Evolutionary conservation across 1,140 invertebrate genomes (phyloP).

Genomic region (Aleiodes sp.): DNA sequence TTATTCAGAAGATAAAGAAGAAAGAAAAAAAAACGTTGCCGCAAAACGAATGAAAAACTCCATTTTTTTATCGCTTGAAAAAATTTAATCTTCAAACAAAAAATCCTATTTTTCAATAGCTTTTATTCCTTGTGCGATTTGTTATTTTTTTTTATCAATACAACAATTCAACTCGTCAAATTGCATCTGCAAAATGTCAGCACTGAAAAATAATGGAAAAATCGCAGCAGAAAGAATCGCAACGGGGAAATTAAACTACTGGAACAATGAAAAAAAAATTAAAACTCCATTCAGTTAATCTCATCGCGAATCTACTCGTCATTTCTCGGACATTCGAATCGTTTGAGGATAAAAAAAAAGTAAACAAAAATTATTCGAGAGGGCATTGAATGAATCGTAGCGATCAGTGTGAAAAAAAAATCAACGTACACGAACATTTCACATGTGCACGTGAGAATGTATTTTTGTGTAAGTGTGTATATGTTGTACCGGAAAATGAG

Average conservation of each 20-base stretch:
- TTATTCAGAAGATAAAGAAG: too few relatives aligned
- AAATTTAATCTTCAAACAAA: too few relatives aligned
- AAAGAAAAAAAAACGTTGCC: not conserved
- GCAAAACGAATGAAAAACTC: too few relatives aligned
- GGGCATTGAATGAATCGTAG: conserved; percentile 9
- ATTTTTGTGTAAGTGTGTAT: not conserved
- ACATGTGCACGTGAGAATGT: not conserved
- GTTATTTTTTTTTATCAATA: too few relatives aligned
- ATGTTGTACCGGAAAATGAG: conserved; percentile 49
- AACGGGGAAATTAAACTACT: not conserved
- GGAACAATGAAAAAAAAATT: conserved; percentile 10
- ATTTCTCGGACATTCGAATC: not conserved
- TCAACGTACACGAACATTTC: not conserved
- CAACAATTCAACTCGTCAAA: too few relatives aligned
- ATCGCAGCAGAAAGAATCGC: too few relatives aligned
- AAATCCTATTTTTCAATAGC: too few relatives aligned
- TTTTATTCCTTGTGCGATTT: too few relatives aligned
- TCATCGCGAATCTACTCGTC: conserved; percentile 20
- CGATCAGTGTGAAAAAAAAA: not conserved
- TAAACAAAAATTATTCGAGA: conserved; percentile 6
- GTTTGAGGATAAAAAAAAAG: conserved; percentile 5
- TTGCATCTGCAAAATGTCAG: too few relatives aligned
- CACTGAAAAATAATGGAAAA: not conserved
- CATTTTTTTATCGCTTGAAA: too few relatives aligned
- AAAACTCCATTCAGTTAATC: conserved; percentile 23